Percentiles rank a stretch among this genome's conserved stretches.
phyloP scores from a whole-genome alignment of 2,113 vertebrate genomes.

The Syngnathoides biaculeatus region DNA sequence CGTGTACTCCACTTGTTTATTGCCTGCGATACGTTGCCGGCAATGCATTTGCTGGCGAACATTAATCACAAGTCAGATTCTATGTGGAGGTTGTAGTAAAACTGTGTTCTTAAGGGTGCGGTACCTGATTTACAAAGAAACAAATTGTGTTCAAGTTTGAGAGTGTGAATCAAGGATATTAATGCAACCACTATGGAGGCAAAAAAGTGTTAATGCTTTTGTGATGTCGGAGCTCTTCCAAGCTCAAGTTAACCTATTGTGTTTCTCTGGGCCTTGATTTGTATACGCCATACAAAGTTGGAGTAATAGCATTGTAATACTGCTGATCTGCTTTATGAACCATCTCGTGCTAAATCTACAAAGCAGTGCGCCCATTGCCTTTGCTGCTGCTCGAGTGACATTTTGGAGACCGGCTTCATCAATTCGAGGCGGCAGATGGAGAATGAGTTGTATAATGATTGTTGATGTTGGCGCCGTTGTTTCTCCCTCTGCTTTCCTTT shows the following conservation, averaged over 20 bases:
- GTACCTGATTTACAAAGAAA: conserved; percentile 5
- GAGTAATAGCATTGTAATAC: too few species aligned
- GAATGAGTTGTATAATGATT: conserved; percentile 68
- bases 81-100: conserved; percentile 38
- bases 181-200: background rate
- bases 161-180: background rate
- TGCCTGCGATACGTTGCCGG: conserved; percentile 25
- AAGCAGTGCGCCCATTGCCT: conserved; percentile 17
- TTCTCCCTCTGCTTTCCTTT: conserved; percentile 28
- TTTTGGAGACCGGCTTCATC: conserved; percentile 1
- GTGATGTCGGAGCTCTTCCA: background rate
- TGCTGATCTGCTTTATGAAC: background rate
- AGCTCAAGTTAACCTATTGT: background rate
- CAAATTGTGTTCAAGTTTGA: background rate
- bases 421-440: conserved; percentile 55
- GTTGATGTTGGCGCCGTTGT: conserved; percentile 61
- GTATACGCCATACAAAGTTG: background rate
- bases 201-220: background rate
- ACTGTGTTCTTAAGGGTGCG: conserved; percentile 7
- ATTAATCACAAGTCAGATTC: conserved; percentile 27
- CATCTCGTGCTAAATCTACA: background rate
- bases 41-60: conserved; percentile 17
- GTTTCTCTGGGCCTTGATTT: background rate
- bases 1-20: conserved; percentile 52
- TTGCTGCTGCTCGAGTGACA: background rate